A percentile compares a stretch with the other conserved stretches of the same genome.
Conservation (phyloP, 2,888 invertebrate genomes). For the Lomographa bimaculata region DNA sequence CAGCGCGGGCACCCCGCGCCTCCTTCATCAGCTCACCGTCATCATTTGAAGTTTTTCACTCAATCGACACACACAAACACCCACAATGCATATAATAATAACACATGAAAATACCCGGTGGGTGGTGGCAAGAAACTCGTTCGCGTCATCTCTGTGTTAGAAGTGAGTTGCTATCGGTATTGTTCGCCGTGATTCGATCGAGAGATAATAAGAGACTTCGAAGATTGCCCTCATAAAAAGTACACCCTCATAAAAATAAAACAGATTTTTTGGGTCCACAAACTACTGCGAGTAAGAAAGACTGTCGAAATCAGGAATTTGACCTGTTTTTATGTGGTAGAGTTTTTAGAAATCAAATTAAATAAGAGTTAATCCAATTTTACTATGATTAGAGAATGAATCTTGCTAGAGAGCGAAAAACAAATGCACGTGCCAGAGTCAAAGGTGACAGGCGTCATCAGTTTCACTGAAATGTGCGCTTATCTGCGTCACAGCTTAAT, state of each 20-base stretch:
- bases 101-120: conserved; percentile 49
- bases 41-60: conserved; percentile 56
- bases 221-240: conserved; percentile 23
- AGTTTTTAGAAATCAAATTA: too few species aligned
- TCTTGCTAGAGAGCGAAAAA: too few species aligned
- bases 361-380: too few species aligned
- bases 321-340: too few species aligned
- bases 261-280: conserved; percentile 4
- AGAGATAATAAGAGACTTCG: conserved; percentile 36
- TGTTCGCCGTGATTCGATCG: conserved; percentile 40
- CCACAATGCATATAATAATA: conserved; percentile 40
- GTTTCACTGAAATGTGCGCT: conserved; percentile 28
- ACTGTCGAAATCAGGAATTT: too few species aligned
- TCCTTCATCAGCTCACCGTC: conserved; percentile 47
- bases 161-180: conserved; percentile 44
- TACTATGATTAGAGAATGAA: too few species aligned
- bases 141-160: conserved; percentile 55
- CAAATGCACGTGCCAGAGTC: conserved; percentile 39
- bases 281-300: too few species aligned
- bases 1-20: conserved; percentile 35
- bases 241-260: too few species aligned
- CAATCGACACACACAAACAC: conserved; percentile 42
- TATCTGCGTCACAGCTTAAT: conserved; percentile 33
- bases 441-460: conserved; percentile 50
- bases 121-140: conserved; percentile 58